A percentile compares a stretch with the other conserved stretches of the same genome.
These are phyloP conservation scores for Laticauda colubrina DNA, from an alignment of 2,113 vertebrate genomes.

Conservation along the genomic window DNA sequence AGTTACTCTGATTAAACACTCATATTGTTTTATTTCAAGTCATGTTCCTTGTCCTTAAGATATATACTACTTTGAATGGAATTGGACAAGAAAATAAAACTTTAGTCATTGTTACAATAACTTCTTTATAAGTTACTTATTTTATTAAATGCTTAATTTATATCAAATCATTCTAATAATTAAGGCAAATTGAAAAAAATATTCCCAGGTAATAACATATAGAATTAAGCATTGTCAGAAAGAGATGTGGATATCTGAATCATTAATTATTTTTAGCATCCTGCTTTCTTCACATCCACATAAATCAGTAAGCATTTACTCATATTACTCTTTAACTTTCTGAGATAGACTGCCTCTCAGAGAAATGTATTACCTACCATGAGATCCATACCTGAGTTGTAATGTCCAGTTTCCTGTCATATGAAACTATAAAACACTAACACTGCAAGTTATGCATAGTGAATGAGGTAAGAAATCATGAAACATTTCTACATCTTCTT, in stretches of 20 bases:
- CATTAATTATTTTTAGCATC: neutral
- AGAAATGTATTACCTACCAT: neutral
- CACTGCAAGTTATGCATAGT: neutral
- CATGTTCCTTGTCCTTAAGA: neutral
- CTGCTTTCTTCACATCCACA: neutral
- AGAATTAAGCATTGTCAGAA: neutral
- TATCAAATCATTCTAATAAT: neutral
- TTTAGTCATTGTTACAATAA: neutral
- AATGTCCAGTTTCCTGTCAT: neutral
- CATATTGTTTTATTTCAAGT: neutral
- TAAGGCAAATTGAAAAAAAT: neutral
- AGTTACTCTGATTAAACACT: neutral
- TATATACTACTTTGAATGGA: neutral
- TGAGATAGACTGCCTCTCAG: neutral
- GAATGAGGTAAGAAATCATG: neutral
- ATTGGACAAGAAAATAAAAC: neutral
- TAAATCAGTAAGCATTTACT: neutral
- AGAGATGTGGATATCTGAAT: neutral
- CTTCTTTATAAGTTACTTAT: neutral
- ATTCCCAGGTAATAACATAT: neutral
- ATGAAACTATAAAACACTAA: neutral
- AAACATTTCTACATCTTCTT: constrained; percentile 2
- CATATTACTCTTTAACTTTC: neutral
- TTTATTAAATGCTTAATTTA: neutral
- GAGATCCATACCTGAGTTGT: neutral